These are phyloP conservation scores for Lepetodrilus schrolli DNA, from an alignment of 2,888 invertebrate genomes.

Conservation along the genomic window DNA sequence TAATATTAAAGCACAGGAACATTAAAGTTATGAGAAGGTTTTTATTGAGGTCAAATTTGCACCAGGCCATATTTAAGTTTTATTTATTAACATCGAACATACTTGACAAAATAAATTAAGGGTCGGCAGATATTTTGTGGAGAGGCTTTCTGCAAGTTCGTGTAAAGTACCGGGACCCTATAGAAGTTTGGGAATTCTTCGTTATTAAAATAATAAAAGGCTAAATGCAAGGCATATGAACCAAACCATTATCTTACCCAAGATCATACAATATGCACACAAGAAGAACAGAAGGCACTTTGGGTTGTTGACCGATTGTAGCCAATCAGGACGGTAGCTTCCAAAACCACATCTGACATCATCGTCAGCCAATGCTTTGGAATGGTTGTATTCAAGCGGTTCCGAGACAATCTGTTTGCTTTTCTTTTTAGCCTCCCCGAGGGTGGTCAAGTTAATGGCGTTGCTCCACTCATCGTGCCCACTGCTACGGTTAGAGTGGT, in stretches of 20 bases:
- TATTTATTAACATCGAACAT: too few relatives aligned
- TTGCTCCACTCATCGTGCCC: slow-evolving; percentile 7
- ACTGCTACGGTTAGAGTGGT: neutral
- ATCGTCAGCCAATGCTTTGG: slow-evolving; percentile 23
- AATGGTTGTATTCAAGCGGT: neutral
- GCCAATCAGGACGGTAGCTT: slow-evolving; percentile 52
- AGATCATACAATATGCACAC: slow-evolving; percentile 58
- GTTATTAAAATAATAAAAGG: neutral
- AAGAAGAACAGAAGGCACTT: slow-evolving; percentile 62
- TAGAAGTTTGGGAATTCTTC: neutral
- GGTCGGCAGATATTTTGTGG: too few relatives aligned
- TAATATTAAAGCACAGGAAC: too few relatives aligned
- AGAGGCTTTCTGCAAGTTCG: too few relatives aligned
- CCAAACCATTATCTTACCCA: slow-evolving; percentile 64
- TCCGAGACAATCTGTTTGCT: neutral
- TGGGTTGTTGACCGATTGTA: slow-evolving; percentile 64
- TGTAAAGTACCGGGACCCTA: too few relatives aligned
- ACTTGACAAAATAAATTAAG: too few relatives aligned
- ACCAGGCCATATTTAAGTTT: too few relatives aligned
- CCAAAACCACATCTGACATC: slow-evolving; percentile 58
- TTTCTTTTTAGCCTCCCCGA: neutral
- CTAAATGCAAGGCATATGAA: neutral
- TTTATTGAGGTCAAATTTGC: too few relatives aligned
- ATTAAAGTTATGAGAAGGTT: too few relatives aligned
- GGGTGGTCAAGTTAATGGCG: neutral